phyloP scores from a whole-genome alignment of 2,888 invertebrate species.

The Eustalomyia histrio region DNA sequence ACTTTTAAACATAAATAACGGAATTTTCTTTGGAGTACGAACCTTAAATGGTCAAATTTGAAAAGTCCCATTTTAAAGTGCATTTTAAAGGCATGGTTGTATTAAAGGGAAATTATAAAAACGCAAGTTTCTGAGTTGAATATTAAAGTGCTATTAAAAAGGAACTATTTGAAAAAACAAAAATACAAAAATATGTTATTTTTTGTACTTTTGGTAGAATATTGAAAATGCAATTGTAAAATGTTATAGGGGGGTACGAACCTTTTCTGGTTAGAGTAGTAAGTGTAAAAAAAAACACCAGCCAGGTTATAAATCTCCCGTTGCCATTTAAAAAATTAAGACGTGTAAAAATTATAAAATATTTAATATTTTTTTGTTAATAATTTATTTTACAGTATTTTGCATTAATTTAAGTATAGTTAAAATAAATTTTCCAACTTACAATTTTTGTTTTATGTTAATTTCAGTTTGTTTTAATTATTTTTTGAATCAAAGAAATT shows the following conservation, averaged over 20 bases:
- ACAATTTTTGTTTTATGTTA: too few species aligned
- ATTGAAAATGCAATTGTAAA: neutral
- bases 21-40: neutral
- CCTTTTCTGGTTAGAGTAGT: neutral
- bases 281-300: too few species aligned
- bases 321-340: too few species aligned
- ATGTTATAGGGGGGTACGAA: neutral
- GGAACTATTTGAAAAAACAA: neutral
- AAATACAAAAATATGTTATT: neutral
- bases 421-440: too few species aligned
- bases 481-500: too few species aligned
- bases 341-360: too few species aligned
- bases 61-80: neutral
- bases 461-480: too few species aligned
- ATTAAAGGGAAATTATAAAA: neutral
- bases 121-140: neutral
- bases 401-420: too few species aligned
- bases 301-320: too few species aligned
- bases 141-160: neutral
- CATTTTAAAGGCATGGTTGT: neutral
- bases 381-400: too few species aligned
- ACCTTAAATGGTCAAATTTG: neutral
- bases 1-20: neutral
- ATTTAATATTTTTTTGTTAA: too few species aligned
- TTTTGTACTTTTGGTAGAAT: neutral